phyloP scores from a whole-genome alignment of 64 coral and sea anemone species.

The Actinia tenebrosa region DNA sequence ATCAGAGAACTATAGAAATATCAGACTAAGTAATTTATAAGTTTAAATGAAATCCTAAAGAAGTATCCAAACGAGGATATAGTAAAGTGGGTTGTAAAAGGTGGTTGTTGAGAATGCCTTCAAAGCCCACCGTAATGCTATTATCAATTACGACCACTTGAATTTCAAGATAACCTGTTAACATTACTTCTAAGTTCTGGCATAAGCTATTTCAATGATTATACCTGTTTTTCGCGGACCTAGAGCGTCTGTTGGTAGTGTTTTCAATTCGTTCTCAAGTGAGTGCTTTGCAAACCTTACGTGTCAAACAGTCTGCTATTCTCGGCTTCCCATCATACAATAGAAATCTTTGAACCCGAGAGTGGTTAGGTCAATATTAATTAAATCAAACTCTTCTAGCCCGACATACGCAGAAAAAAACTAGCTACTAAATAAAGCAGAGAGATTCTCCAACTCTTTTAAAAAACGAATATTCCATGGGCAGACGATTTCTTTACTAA shows the following conservation, averaged over 20 bases:
- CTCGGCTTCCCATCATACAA: neutral
- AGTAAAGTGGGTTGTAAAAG: neutral
- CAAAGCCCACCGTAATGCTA: neutral
- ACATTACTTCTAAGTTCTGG: neutral
- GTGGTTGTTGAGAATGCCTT: neutral
- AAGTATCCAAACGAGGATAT: neutral
- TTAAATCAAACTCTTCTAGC: neutral
- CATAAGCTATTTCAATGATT: neutral
- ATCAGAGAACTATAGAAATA: neutral
- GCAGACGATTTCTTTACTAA: too few species aligned
- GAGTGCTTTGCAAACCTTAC: slow-evolving; percentile 1
- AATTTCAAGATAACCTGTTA: neutral
- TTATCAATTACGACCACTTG: slow-evolving; percentile 2
- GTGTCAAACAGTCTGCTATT: neutral
- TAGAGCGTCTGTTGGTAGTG: neutral
- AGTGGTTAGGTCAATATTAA: neutral
- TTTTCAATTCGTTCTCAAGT: neutral
- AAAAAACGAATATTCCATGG: too few species aligned
- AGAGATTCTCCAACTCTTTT: too few species aligned
- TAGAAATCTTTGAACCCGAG: neutral
- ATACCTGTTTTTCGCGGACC: neutral
- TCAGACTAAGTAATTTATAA: neutral
- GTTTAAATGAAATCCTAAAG: neutral
- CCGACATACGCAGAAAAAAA: neutral
- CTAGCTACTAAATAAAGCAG: too few species aligned